Conservation (phyloP, 1,140 invertebrate species). For the Galleria mellonella region DNA sequence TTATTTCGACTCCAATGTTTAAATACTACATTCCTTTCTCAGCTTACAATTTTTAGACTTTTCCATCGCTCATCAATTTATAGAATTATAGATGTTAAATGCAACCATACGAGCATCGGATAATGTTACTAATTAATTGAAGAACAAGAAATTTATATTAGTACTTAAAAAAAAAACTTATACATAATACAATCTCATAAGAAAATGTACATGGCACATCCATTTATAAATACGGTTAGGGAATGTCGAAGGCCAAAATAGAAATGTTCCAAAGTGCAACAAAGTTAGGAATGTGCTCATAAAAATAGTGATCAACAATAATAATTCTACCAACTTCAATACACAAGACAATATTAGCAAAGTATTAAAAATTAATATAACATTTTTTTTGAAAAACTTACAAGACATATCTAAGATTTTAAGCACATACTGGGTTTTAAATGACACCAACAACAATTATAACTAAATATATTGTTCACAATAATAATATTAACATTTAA, state of each 20-base stretch:
- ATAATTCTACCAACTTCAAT: conserved; percentile 1
- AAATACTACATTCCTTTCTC: too few species aligned
- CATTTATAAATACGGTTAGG: conserved; percentile 1
- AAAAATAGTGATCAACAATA: background rate
- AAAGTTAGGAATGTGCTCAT: background rate
- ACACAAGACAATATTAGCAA: background rate
- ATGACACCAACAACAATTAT: conserved; percentile 33
- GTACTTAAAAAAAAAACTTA: too few species aligned
- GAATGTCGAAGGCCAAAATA: background rate
- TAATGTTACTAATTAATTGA: too few species aligned
- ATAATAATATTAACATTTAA: too few species aligned
- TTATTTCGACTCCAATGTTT: too few species aligned
- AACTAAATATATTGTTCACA: conserved; percentile 10
- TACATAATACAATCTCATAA: background rate
- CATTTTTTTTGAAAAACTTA: conserved; percentile 1
- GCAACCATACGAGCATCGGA: too few species aligned
- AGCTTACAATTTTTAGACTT: too few species aligned
- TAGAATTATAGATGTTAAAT: too few species aligned
- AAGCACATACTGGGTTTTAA: conserved; percentile 3
- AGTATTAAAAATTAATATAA: background rate
- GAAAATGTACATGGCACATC: conserved; percentile 11
- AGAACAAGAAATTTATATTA: too few species aligned
- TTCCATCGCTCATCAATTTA: too few species aligned
- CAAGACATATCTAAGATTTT: background rate
- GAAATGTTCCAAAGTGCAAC: too few species aligned